Conservation (phyloP, 2,797 vertebrate genomes). For the Microctenopoma stevenorrisi region DNA sequence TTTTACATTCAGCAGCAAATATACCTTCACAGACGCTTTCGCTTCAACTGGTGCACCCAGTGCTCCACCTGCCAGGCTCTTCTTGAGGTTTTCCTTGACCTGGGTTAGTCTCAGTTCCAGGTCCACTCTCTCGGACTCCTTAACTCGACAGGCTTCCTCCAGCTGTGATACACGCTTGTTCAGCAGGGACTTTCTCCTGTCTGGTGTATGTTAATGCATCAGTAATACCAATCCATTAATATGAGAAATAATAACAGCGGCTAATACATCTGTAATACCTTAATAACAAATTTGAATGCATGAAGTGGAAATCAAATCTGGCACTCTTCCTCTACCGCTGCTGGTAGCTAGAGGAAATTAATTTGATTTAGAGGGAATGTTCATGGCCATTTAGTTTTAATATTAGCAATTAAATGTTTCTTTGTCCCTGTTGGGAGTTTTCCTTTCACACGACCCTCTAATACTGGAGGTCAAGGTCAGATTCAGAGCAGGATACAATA, state of each 20-base stretch:
- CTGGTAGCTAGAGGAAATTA: constrained; percentile 43
- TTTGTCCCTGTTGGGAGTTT: constrained; percentile 30
- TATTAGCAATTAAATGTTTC: constrained; percentile 34
- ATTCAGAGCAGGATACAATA: neutral
- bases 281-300: neutral
- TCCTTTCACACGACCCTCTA: constrained; percentile 41
- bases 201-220: constrained; percentile 62
- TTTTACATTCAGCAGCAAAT: neutral
- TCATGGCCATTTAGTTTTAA: constrained; percentile 27
- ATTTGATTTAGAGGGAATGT: constrained; percentile 30
- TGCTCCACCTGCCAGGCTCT: constrained; percentile 88
- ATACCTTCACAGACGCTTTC: constrained; percentile 82
- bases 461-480: constrained; percentile 40
- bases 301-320: neutral
- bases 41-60: constrained; percentile 82
- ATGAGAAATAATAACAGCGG: too few species aligned
- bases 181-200: constrained; percentile 80
- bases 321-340: neutral
- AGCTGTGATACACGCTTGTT: constrained; percentile 81
- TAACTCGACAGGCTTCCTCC: constrained; percentile 88
- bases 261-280: too few species aligned
- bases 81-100: constrained; percentile 92
- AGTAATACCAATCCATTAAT: too few species aligned
- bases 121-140: constrained; percentile 88
- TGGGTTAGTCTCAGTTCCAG: constrained; percentile 89